Evolutionary conservation across 2,888 invertebrate species (phyloP).

Genomic region (Lottia gigantea): DNA sequence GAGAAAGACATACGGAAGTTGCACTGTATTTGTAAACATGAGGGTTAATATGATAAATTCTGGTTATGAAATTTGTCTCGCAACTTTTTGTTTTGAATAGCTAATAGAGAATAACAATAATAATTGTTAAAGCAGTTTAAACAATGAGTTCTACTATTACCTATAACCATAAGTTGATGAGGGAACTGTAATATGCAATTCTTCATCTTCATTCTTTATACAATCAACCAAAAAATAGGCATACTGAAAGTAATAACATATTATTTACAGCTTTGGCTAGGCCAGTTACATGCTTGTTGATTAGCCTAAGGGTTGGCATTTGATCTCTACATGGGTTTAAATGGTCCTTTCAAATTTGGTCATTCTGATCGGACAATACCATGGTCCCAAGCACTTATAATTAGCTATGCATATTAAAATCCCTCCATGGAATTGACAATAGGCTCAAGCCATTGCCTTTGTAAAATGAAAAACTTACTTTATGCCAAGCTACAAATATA

Average conservation of each 20-base stretch:
- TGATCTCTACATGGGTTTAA: too few relatives aligned
- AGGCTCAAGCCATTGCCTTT: too few relatives aligned
- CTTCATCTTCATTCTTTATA: conserved; percentile 37
- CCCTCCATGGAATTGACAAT: too few relatives aligned
- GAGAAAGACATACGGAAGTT: too few relatives aligned
- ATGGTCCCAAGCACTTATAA: too few relatives aligned
- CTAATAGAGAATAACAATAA: neutral
- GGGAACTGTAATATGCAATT: conserved; percentile 56
- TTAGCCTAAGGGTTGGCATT: too few relatives aligned
- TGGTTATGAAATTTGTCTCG: neutral
- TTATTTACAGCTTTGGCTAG: neutral
- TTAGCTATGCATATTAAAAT: too few relatives aligned
- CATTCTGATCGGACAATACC: too few relatives aligned
- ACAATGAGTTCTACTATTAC: conserved; percentile 30
- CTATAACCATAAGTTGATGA: conserved; percentile 44
- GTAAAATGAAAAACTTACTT: conserved; percentile 33
- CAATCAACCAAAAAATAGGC: conserved; percentile 52
- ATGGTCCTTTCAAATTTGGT: too few relatives aligned
- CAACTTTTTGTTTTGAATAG: neutral
- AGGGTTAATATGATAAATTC: neutral
- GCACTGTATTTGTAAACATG: too few relatives aligned
- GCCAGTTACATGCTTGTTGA: neutral
- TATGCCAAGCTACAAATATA: conserved; percentile 51
- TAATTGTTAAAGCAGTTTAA: neutral
- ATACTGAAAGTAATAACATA: conserved; percentile 30